Evolutionary conservation across 2,113 vertebrate genomes (phyloP).

Genomic region (Butorides virescens): DNA sequence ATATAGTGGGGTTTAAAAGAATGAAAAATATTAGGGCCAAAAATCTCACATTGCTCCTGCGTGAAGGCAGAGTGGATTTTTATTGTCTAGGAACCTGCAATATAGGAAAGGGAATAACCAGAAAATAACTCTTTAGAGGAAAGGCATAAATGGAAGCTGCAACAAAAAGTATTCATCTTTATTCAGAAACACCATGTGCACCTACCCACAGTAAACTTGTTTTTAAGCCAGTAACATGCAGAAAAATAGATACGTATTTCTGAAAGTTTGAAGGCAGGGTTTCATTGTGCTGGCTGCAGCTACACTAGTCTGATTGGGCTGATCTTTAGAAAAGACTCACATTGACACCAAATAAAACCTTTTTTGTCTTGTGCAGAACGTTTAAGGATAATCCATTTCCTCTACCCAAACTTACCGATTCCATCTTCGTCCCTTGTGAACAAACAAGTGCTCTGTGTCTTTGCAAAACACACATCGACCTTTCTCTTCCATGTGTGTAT

Average conservation of each 20-base stretch:
- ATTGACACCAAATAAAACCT: background rate
- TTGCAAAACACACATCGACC: background rate
- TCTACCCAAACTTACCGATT: background rate
- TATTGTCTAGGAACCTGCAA: background rate
- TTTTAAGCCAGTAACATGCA: background rate
- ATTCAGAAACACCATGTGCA: background rate
- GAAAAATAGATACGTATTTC: background rate
- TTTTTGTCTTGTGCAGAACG: background rate
- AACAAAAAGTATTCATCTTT: background rate
- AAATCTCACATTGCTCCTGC: background rate
- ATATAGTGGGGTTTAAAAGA: background rate
- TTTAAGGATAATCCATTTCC: conserved; percentile 20
- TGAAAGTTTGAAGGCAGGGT: background rate
- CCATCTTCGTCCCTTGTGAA: background rate
- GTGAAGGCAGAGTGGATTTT: background rate
- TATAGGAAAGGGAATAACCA: background rate
- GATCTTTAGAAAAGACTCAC: background rate
- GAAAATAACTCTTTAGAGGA: background rate
- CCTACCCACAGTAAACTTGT: background rate
- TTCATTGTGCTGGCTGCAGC: background rate
- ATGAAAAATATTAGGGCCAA: background rate
- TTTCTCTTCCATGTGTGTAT: background rate
- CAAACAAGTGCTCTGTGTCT: background rate
- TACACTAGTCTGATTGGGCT: background rate
- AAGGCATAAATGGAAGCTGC: background rate